Percentiles rank a stretch among this genome's conserved stretches.
These are phyloP conservation scores for Alloplasta piceator DNA, from an alignment of 2,888 invertebrate genomes.

Conservation along the genomic window DNA sequence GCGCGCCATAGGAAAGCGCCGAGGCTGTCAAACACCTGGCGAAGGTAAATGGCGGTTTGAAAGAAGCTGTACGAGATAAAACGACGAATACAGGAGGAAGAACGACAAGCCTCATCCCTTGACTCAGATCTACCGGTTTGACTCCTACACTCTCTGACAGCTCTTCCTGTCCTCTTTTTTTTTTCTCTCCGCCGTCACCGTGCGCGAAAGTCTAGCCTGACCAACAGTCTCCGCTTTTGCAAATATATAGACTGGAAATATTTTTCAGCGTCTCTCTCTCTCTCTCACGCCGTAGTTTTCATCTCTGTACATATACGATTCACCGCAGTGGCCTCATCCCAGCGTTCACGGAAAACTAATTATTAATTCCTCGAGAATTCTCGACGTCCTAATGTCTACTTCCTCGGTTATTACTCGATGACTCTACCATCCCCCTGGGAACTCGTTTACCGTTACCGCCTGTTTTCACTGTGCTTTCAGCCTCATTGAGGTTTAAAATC, in stretches of 20 bases:
- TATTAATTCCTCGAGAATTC: slow-evolving; percentile 43
- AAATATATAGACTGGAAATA: slow-evolving; percentile 25
- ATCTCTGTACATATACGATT: neutral
- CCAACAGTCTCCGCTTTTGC: slow-evolving; percentile 22
- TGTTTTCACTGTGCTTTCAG: slow-evolving; percentile 14
- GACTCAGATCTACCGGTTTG: slow-evolving; percentile 13
- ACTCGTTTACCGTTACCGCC: neutral
- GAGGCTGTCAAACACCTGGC: neutral
- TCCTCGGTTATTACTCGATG: slow-evolving; percentile 28
- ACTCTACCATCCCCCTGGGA: neutral
- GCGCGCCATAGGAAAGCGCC: neutral
- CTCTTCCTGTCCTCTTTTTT: slow-evolving; percentile 54
- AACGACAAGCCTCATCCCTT: slow-evolving; percentile 28
- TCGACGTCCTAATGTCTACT: slow-evolving; percentile 28
- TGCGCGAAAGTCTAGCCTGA: slow-evolving; percentile 6
- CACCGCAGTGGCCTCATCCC: slow-evolving; percentile 11
- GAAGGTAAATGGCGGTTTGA: slow-evolving; percentile 2
- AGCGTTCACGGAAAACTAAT: slow-evolving; percentile 42
- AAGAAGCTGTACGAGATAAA: slow-evolving; percentile 10
- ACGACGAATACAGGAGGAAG: slow-evolving; percentile 15
- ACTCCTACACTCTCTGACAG: slow-evolving; percentile 37
- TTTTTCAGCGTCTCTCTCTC: slow-evolving; percentile 17
- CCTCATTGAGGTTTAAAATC: slow-evolving; percentile 27
- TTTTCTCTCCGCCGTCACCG: slow-evolving; percentile 22
- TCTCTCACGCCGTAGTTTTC: slow-evolving; percentile 2